phyloP scores from a whole-genome alignment of 1,140 invertebrate species.

The Asobara japonica region DNA sequence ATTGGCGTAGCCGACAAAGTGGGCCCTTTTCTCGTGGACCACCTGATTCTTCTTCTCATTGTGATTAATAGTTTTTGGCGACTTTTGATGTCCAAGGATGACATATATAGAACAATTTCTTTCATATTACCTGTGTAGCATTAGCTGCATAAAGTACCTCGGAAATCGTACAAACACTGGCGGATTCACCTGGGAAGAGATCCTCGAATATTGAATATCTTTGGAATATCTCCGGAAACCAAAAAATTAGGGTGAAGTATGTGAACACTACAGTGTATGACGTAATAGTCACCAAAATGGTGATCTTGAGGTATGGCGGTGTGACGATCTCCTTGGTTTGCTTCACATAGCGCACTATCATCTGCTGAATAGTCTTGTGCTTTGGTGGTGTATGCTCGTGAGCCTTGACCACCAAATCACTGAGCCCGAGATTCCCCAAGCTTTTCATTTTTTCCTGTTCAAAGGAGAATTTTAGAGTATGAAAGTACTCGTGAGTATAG shows the following conservation, averaged over 20 bases:
- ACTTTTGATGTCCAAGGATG: too few species aligned
- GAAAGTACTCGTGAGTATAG: background rate
- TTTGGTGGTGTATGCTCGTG: background rate
- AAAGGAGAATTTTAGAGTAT: background rate
- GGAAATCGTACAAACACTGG: constrained; percentile 57
- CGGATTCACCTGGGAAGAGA: constrained; percentile 46
- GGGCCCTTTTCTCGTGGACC: background rate
- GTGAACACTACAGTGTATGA: constrained; percentile 47
- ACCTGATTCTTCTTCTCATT: too few species aligned
- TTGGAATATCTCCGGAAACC: constrained; percentile 67
- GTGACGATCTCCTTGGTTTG: constrained; percentile 43
- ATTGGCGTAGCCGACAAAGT: background rate
- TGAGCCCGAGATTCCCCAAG: background rate
- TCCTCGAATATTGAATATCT: constrained; percentile 56
- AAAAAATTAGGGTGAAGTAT: constrained; percentile 66
- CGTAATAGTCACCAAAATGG: constrained; percentile 41
- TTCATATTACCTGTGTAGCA: constrained; percentile 7
- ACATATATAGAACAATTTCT: too few species aligned
- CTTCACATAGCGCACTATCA: constrained; percentile 27
- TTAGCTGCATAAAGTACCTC: constrained; percentile 21
- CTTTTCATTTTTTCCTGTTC: constrained; percentile 3
- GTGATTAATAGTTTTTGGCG: too few species aligned
- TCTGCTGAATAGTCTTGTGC: background rate
- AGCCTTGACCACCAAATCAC: constrained; percentile 7
- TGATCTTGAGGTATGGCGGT: constrained; percentile 45